Conservation (phyloP, 2,888 invertebrate species). For the Magallana nippona region DNA sequence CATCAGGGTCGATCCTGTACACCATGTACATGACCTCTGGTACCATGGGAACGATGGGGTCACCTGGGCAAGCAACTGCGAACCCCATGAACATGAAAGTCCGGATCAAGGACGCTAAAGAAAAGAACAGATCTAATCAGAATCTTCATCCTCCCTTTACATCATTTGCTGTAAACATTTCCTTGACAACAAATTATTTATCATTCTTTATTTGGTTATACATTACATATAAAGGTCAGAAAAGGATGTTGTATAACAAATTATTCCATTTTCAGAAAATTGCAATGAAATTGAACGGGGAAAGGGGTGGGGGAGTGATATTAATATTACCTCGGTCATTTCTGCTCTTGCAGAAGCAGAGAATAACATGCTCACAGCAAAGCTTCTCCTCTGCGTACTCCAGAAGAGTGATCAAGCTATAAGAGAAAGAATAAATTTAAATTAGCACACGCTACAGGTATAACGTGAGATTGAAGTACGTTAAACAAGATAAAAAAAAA, state of each 20-base stretch:
- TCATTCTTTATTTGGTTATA: too few species aligned
- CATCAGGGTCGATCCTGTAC: conserved; percentile 77
- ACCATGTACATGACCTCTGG: conserved; percentile 85
- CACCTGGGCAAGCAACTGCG: conserved; percentile 89
- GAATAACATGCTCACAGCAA: conserved; percentile 88
- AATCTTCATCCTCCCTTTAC: too few species aligned
- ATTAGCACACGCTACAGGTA: not conserved
- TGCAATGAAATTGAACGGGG: not conserved
- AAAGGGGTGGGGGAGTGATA: not conserved
- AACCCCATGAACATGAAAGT: conserved; percentile 99
- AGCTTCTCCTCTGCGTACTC: conserved; percentile 97
- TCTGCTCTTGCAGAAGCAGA: conserved; percentile 91
- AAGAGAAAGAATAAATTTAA: conserved; percentile 47
- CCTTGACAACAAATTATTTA: too few species aligned
- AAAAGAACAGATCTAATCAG: conserved; percentile 16
- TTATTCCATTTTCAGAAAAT: too few species aligned
- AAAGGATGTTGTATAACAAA: too few species aligned
- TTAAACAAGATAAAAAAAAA: too few species aligned
- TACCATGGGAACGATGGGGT: conserved; percentile 87
- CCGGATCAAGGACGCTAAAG: conserved; percentile 89
- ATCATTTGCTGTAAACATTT: too few species aligned
- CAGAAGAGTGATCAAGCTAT: conserved; percentile 90
- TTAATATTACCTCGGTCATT: conserved; percentile 86
- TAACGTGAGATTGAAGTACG: too few species aligned
- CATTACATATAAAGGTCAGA: too few species aligned